Conservation (phyloP, 1,140 invertebrate species). For the Chymomyza costata region DNA sequence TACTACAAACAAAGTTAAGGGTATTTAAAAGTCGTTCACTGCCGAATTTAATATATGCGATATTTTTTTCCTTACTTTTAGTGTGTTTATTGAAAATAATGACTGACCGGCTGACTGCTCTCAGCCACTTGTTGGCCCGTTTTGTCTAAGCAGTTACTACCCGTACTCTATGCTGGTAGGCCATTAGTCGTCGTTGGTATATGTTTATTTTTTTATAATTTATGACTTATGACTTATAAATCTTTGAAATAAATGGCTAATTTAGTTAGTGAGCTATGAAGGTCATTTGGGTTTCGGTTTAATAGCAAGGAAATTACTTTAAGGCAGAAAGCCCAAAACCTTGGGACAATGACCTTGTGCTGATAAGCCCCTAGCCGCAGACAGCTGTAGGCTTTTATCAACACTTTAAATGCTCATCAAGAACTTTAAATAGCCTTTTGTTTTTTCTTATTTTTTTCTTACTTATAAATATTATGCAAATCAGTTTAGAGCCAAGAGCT, state of each 20-base stretch:
- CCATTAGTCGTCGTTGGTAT: constrained; percentile 4
- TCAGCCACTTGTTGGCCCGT: constrained; percentile 17
- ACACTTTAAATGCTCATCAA: constrained; percentile 19
- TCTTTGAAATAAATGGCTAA: constrained; percentile 26
- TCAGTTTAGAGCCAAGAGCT: background rate
- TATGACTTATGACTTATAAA: constrained; percentile 10
- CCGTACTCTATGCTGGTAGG: no score
- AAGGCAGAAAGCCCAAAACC: constrained; percentile 21
- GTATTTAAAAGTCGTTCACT: no score
- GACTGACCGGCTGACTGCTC: constrained; percentile 16
- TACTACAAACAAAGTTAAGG: no score
- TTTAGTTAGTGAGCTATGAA: constrained; percentile 31
- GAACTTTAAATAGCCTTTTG: constrained; percentile 13
- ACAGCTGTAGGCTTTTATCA: constrained; percentile 27
- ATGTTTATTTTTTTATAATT: constrained; percentile 18
- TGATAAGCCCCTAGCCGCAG: no score
- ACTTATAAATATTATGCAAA: constrained; percentile 34
- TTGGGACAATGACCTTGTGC: constrained; percentile 16
- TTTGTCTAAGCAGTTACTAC: constrained; percentile 15
- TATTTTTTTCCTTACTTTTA: no score
- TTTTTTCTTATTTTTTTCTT: constrained; percentile 13
- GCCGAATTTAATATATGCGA: no score
- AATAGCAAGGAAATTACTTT: constrained; percentile 29
- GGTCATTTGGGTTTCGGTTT: constrained; percentile 10
- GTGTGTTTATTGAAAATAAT: constrained; percentile 34